Percentiles rank a stretch among this genome's conserved stretches.
These are phyloP conservation scores for Opisthograptis luteolata DNA, from an alignment of 2,888 invertebrate genomes.

Conservation along the genomic window DNA sequence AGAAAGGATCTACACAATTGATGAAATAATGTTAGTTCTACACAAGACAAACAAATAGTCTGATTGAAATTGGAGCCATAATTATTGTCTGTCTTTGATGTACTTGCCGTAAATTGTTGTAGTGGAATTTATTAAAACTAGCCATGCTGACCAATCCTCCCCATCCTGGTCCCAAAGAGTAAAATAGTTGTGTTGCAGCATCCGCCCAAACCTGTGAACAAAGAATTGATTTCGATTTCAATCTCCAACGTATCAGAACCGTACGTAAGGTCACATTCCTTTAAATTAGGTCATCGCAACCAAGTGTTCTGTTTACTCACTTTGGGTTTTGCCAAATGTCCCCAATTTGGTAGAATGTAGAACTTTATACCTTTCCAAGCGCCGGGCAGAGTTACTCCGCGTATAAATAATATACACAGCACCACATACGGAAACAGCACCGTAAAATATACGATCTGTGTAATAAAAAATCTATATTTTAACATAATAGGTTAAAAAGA, in stretches of 20 bases:
- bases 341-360: slow-evolving; percentile 92
- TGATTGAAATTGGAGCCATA: too few species aligned
- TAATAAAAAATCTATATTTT: slow-evolving; percentile 36
- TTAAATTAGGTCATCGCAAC: slow-evolving; percentile 18
- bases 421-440: slow-evolving; percentile 93
- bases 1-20: too few species aligned
- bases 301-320: slow-evolving; percentile 66
- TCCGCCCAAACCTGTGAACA: slow-evolving; percentile 92
- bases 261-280: not conserved
- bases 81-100: not conserved
- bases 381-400: slow-evolving; percentile 92
- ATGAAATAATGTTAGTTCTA: too few species aligned
- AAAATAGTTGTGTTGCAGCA: slow-evolving; percentile 96
- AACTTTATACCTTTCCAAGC: slow-evolving; percentile 90
- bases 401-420: slow-evolving; percentile 87
- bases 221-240: not conserved
- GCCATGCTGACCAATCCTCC: slow-evolving; percentile 94
- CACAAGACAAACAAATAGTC: too few species aligned
- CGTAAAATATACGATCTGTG: slow-evolving; percentile 91
- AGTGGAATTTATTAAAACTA: slow-evolving; percentile 91
- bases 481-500: slow-evolving; percentile 33
- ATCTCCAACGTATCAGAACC: not conserved
- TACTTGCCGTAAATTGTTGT: slow-evolving; percentile 86
- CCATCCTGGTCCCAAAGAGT: slow-evolving; percentile 95
- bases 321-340: slow-evolving; percentile 89